These are phyloP conservation scores for Acrobasis suavella DNA, from an alignment of 2,888 invertebrate genomes.

Conservation along the genomic window DNA sequence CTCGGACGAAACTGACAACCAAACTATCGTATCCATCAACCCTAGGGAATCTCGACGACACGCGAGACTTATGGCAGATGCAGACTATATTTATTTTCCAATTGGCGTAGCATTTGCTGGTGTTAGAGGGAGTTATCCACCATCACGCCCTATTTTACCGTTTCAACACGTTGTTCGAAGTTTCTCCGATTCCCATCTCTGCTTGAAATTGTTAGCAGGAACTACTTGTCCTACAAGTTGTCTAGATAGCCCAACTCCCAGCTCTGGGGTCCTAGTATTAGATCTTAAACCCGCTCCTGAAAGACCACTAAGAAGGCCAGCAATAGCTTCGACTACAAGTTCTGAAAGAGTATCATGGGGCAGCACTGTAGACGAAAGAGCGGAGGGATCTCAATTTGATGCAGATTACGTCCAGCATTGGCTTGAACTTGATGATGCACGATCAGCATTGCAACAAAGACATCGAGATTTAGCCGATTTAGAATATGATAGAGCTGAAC, in stretches of 20 bases:
- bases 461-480: constrained; percentile 86
- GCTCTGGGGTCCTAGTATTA: constrained; percentile 84
- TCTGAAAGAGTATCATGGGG: constrained; percentile 83
- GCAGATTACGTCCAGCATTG: constrained; percentile 89
- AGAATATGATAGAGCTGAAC: constrained; percentile 88
- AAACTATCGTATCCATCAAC: constrained; percentile 78
- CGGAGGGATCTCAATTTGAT: constrained; percentile 84
- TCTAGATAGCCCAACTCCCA: constrained; percentile 83
- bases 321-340: constrained; percentile 76
- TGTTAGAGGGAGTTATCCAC: constrained; percentile 88
- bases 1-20: constrained; percentile 87
- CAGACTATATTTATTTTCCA: constrained; percentile 86
- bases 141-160: constrained; percentile 85
- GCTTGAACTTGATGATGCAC: constrained; percentile 87
- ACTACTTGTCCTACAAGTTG: constrained; percentile 79
- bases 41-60: constrained; percentile 77
- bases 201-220: constrained; percentile 85
- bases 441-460: constrained; percentile 86
- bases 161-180: constrained; percentile 89
- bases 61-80: constrained; percentile 82
- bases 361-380: constrained; percentile 81
- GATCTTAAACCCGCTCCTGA: constrained; percentile 83
- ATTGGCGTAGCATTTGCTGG: constrained; percentile 84
- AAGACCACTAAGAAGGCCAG: constrained; percentile 82
- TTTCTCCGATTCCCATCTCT: constrained; percentile 88